Evolutionary conservation across 2,888 invertebrate species (phyloP).

Genomic region (Dryomyza anilis): DNA sequence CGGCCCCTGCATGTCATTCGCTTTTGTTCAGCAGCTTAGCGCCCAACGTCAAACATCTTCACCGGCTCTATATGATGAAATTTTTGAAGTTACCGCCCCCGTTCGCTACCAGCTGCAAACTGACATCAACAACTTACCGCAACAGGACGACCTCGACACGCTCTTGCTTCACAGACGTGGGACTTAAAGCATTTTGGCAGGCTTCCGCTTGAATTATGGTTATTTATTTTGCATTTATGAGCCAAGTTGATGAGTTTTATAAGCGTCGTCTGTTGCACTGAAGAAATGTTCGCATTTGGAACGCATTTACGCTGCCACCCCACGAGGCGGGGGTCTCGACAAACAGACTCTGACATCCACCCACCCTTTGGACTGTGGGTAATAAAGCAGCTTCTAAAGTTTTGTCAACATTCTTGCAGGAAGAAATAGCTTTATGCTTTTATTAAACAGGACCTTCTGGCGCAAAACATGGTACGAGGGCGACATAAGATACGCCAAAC

Average conservation of each 20-base stretch:
- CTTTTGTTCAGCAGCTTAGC: constrained; percentile 1
- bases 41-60: constrained; percentile 1
- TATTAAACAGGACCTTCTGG: background rate
- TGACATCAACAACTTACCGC: background rate
- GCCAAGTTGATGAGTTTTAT: constrained; percentile 11
- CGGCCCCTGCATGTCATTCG: background rate
- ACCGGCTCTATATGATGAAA: background rate
- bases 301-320: no score
- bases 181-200: background rate
- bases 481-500: background rate
- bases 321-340: background rate
- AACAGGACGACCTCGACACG: background rate
- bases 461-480: background rate
- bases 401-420: background rate
- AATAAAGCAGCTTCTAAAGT: no score
- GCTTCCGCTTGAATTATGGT: constrained; percentile 16
- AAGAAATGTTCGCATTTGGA: no score
- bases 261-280: no score
- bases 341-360: background rate
- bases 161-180: background rate
- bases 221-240: constrained; percentile 26
- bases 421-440: background rate
- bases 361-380: no score
- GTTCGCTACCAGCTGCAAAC: background rate
- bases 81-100: background rate